Conservation (phyloP, 2,113 vertebrate species). For the Lophochroa leadbeateri region DNA sequence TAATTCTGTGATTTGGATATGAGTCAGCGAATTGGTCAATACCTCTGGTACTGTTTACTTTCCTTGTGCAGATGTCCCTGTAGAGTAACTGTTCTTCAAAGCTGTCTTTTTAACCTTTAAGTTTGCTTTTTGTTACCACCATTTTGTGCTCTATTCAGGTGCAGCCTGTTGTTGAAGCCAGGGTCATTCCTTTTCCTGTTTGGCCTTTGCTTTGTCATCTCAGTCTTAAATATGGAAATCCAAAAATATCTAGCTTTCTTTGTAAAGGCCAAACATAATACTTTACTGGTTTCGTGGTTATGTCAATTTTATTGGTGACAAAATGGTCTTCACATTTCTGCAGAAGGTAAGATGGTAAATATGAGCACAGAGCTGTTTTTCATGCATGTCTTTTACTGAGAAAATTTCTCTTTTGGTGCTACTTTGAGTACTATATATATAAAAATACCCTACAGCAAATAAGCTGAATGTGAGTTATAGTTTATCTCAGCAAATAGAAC, state of each 20-base stretch:
- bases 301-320: not conserved
- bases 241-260: not conserved
- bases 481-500: not conserved
- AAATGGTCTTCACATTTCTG: not conserved
- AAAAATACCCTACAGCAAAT: not conserved
- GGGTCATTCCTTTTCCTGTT: not conserved
- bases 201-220: not conserved
- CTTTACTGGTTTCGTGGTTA: not conserved
- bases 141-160: not conserved
- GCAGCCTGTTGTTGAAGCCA: not conserved
- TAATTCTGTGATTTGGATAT: not conserved
- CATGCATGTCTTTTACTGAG: not conserved
- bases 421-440: not conserved
- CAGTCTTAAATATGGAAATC: not conserved
- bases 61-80: not conserved
- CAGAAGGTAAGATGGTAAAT: not conserved
- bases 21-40: not conserved
- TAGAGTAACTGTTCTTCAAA: not conserved
- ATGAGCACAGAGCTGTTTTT: not conserved
- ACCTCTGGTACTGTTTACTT: not conserved
- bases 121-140: not conserved
- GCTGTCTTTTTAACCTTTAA: not conserved
- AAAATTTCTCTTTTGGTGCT: not conserved
- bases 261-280: not conserved
- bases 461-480: not conserved